Base-by-base conservation (phyloP, 2,888 invertebrate genomes). In the Chymomyza amoena region DNA sequence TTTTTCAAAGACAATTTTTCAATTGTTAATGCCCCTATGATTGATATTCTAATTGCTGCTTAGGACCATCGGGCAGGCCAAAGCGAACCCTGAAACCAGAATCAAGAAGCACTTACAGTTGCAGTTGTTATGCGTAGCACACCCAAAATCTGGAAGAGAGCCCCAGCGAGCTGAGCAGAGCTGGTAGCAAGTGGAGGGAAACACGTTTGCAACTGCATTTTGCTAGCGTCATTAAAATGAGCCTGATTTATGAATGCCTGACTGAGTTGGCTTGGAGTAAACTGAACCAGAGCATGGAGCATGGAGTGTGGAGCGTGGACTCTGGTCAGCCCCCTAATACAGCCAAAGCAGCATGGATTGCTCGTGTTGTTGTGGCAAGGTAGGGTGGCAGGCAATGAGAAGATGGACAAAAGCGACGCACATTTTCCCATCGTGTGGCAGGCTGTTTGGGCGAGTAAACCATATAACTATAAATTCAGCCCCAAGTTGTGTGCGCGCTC, bases 1-100 rank as follows among this genome's bases (percentile, higher is more conserved):
- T 87, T 78, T 83, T 75, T 73, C 76, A 84, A 87, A 84, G 82
- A 84, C 85, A 84, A 84, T 83, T 87, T 87, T 87, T 84, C 87
- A 83, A 84, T 87, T 83, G 82, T 84, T 87, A 84, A 83, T 83
- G 87, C 82, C 82, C 66, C 70, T 72, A 76, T 84, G 82, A 84
- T 84, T 75, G 88, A 84, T 84, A 70, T 81, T 73, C 86, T 84
- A 87, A 88, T 84, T 86, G 83, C 70, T 62, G 81, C 15, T 65
- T 70, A 61, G 69, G 69, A 32, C 56, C 56, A 64, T 57, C 57
- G 72, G 67, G 67, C 74, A 70, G 36, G 36, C 36, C 9, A 75
- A 67, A 63, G 66, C 57, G 69, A 4, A 25, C 25, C 25, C 68
- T 64, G 64, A 61, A 69, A 79, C 69, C n/a, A 36, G 25, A 60